These are phyloP conservation scores for Lacerta viridis DNA, from an alignment of 2,797 vertebrate genomes.

Conservation along the genomic window DNA sequence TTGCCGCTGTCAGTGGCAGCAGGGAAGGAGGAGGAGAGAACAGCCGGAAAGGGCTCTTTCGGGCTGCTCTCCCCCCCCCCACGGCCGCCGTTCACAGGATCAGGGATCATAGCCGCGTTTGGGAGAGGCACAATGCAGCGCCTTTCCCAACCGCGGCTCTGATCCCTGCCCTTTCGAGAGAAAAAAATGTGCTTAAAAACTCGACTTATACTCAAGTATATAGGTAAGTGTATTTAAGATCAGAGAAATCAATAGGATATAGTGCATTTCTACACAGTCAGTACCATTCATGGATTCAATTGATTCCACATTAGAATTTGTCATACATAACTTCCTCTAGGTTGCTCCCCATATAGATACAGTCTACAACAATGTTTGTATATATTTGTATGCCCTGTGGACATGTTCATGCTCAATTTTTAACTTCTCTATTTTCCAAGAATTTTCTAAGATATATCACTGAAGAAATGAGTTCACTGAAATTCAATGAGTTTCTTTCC, in stretches of 20 bases:
- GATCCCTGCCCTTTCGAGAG: no score
- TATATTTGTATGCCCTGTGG: neutral
- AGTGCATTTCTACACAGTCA: neutral
- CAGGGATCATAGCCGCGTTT: no score
- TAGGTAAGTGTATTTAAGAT: neutral
- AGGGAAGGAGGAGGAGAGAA: no score
- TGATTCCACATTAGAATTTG: neutral
- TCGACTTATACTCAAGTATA: no score
- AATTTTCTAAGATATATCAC: neutral
- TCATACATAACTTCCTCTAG: neutral
- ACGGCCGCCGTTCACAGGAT: no score
- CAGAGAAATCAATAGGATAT: neutral
- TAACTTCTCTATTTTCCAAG: neutral
- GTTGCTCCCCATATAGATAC: neutral
- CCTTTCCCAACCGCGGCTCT: no score
- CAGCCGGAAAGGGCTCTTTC: no score
- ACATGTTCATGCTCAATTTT: neutral
- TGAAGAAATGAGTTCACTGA: neutral
- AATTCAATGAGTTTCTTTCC: neutral
- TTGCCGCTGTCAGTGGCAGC: no score
- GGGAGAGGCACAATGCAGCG: no score
- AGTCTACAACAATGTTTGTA: no score
- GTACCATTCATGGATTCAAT: constrained; percentile 7
- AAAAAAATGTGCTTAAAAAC: no score
- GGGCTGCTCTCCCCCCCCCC: no score